phyloP scores from a whole-genome alignment of 2,797 vertebrate genomes.

The Rhabdomys pumilio region DNA sequence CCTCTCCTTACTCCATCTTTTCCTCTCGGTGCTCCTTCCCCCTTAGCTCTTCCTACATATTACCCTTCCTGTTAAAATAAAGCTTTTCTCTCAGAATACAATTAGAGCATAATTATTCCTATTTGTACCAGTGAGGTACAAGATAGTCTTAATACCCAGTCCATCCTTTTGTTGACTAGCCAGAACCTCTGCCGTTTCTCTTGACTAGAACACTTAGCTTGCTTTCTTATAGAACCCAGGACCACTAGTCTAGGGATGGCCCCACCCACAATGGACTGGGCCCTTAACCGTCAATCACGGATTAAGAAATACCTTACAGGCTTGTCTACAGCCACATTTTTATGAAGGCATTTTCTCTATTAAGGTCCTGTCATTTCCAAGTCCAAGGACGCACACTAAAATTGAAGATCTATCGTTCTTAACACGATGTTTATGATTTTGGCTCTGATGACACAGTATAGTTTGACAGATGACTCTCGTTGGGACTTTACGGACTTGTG shows the following conservation, averaged over 20 bases:
- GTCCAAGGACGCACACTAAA: neutral
- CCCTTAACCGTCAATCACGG: neutral
- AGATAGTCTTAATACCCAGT: no score
- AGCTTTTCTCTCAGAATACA: no score
- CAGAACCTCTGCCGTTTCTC: no score
- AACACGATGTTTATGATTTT: neutral
- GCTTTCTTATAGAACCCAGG: neutral
- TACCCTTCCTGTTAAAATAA: no score
- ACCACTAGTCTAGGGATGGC: neutral
- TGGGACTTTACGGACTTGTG: neutral
- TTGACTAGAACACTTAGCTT: neutral
- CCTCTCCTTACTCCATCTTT: no score
- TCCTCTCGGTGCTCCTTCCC: no score
- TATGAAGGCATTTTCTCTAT: neutral
- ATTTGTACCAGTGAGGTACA: no score
- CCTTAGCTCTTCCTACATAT: no score
- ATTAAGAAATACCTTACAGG: neutral
- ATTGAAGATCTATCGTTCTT: slow-evolving; percentile 22
- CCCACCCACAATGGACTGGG: neutral
- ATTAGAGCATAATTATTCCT: no score
- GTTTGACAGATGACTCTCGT: slow-evolving; percentile 33
- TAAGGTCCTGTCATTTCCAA: neutral
- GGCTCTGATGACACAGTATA: neutral
- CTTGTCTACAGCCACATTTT: neutral
- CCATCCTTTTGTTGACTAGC: no score